Evolutionary conservation across 2,113 vertebrate genomes (phyloP).

Genomic region (Melanocharis versteri): DNA sequence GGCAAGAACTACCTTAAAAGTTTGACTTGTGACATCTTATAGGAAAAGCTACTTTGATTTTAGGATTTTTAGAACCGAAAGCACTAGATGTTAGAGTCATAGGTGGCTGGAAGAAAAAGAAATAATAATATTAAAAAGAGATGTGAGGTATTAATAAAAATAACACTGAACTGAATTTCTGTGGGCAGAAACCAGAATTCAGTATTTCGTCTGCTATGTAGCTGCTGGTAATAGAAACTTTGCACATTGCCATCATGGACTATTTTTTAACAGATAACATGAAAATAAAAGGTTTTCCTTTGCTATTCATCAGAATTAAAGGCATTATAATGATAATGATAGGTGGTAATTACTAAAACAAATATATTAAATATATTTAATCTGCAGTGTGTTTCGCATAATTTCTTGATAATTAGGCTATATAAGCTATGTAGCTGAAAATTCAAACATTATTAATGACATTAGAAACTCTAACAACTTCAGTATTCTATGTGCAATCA

Average conservation of each 20-base stretch:
- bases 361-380: slow-evolving; percentile 44
- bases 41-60: background rate
- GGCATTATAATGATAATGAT: background rate
- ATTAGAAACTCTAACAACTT: background rate
- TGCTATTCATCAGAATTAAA: background rate
- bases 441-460: slow-evolving; percentile 36
- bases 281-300: background rate
- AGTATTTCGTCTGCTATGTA: background rate
- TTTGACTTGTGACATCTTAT: background rate
- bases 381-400: slow-evolving; percentile 6
- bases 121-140: background rate
- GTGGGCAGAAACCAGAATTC: background rate
- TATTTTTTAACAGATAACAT: background rate
- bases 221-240: background rate
- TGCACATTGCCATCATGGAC: background rate
- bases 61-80: background rate
- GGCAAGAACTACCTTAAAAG: background rate
- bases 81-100: background rate
- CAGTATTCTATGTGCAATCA: background rate
- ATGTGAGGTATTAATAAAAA: background rate
- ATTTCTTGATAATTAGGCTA: slow-evolving; percentile 27
- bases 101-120: background rate
- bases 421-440: slow-evolving; percentile 33
- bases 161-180: background rate
- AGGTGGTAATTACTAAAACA: slow-evolving; percentile 50